Conservation (phyloP, 1,140 invertebrate species). For the Calephelis virginiensis region DNA sequence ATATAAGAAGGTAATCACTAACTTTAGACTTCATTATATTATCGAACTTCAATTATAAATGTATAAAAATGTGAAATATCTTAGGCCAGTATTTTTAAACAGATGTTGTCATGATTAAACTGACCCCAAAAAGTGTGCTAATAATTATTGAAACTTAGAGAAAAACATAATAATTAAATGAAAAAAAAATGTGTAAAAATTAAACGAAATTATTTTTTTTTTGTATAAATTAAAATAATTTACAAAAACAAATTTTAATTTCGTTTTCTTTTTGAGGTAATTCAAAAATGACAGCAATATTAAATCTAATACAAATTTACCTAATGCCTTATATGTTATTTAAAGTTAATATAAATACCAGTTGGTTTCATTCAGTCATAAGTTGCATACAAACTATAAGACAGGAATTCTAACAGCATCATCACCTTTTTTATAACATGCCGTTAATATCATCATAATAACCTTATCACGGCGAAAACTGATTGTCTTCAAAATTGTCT, state of each 20-base stretch:
- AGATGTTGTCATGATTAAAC: background rate
- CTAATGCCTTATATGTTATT: background rate
- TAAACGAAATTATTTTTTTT: no score
- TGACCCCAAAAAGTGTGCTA: background rate
- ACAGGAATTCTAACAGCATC: background rate
- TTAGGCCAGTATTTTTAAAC: slow-evolving; percentile 4
- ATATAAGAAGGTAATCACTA: no score
- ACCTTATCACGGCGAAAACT: no score
- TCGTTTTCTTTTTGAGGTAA: background rate
- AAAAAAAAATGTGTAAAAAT: background rate
- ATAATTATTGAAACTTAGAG: no score
- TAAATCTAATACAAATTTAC: background rate
- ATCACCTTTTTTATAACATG: no score
- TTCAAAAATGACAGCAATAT: background rate
- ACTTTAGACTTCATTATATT: no score
- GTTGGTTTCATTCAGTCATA: slow-evolving; percentile 12
- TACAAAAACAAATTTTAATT: background rate
- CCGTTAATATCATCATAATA: no score
- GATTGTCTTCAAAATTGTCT: no score
- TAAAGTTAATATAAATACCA: slow-evolving; percentile 6
- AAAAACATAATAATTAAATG: no score
- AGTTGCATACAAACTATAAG: background rate
- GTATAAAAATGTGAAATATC: no score
- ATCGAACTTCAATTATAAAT: no score
- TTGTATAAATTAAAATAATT: no score